Evolutionary conservation across 1,140 invertebrate species (phyloP).

Genomic region (Xylocopa sonorina): DNA sequence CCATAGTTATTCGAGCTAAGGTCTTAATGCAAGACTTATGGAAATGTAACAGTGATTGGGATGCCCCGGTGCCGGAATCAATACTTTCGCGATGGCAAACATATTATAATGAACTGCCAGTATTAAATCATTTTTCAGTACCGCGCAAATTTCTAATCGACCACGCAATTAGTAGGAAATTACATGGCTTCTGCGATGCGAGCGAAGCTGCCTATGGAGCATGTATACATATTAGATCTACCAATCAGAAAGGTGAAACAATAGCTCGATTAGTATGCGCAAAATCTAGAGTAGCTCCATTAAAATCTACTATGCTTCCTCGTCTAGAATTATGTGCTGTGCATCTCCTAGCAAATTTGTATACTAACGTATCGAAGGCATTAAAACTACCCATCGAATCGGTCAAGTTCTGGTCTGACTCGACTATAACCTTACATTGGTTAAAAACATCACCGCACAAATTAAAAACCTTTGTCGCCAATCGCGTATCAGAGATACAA

Average conservation of each 20-base stretch:
- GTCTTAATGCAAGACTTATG: background rate
- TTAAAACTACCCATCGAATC: background rate
- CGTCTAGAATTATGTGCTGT: background rate
- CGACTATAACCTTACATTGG: background rate
- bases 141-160: too few relatives aligned
- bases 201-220: background rate
- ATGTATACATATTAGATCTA: background rate
- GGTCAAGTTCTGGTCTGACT: background rate
- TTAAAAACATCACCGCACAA: background rate
- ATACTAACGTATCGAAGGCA: too few relatives aligned
- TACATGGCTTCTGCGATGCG: background rate
- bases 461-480: background rate
- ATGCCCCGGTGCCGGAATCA: background rate
- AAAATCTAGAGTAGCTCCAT: background rate
- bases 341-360: background rate
- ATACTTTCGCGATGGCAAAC: background rate
- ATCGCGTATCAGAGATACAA: too few relatives aligned
- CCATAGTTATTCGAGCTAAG: background rate
- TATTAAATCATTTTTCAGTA: too few relatives aligned
- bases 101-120: too few relatives aligned
- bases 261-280: background rate
- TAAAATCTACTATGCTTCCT: background rate
- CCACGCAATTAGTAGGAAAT: background rate
- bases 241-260: background rate
- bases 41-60: background rate